Base-by-base conservation (phyloP, 2,888 invertebrate species). In the Brenthis daphne region DNA sequence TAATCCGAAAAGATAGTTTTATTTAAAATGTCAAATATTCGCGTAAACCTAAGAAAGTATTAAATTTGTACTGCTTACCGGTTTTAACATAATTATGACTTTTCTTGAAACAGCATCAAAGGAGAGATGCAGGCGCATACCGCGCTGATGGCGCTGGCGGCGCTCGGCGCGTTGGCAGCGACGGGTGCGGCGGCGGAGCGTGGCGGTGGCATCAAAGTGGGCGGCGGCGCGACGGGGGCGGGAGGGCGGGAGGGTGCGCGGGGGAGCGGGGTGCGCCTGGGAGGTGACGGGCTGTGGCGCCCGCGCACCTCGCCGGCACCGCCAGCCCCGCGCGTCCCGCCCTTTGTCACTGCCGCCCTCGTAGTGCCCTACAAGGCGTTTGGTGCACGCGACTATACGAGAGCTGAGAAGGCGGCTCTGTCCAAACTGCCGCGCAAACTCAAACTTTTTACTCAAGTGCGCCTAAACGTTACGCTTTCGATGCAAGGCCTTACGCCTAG, bases 321-420 rank as follows among this genome's bases (percentile, higher is more conserved):
- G 65, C 87, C 89, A 20, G 86, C 88, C 54, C 92, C 92, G 6
- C 89, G 91, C 63, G 84, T 85, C 51, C 92, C 92, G 68, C 90
- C 94, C 58, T 92, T 95, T 81, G 90, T 92, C 81, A 90, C 90
- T 84, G 95, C 96, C 76, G 96, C 96, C 57, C 94, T 96, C 83
- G 95, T 96, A 75, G 95, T 96, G 77, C 96, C 97, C 12, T 95
- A 96, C 82, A 96, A 96, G 82, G 94, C 95, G 75, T 97, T 96
- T 84, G 96, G 96, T 74, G 94, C 94, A 70, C 93, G 96, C 69
- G 96, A 96, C 82, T 96, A 96, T 85, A 94, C 94, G 68, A 95
- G 95, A 81, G 95, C 96, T 68, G 95, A 95, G 72, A 95, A 95
- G 72, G 94, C 93, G 65, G 95, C 96, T 54, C 94, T 96, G 77